Conservation (phyloP, 2,797 vertebrate species). For the Lepilemur septentrionalis region DNA sequence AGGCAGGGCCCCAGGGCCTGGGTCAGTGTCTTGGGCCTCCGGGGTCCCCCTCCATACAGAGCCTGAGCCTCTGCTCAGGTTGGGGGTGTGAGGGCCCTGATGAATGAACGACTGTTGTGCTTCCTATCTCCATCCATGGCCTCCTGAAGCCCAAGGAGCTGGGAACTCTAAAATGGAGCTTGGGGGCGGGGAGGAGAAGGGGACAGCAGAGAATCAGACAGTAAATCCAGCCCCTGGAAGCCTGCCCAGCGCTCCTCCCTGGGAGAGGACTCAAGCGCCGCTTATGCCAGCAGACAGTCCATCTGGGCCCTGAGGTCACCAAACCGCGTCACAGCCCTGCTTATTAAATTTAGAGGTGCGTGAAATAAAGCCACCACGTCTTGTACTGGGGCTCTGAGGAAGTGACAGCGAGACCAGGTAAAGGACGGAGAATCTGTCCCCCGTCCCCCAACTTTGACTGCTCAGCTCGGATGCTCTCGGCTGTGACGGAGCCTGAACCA, state of each 20-base stretch:
- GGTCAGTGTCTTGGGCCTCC: neutral
- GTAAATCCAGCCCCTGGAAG: constrained; percentile 52
- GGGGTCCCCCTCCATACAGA: neutral
- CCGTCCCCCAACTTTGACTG: neutral
- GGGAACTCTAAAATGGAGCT: constrained; percentile 12
- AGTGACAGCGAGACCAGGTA: neutral
- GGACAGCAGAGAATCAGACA: constrained; percentile 27
- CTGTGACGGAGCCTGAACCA: neutral
- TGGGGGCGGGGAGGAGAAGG: neutral
- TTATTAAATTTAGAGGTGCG: constrained; percentile 52
- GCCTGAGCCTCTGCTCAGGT: neutral
- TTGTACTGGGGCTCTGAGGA: neutral
- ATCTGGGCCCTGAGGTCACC: constrained; percentile 68
- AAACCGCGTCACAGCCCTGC: constrained; percentile 15
- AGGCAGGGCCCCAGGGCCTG: neutral
- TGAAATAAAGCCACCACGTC: neutral
- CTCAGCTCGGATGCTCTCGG: neutral
- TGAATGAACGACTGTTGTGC: neutral
- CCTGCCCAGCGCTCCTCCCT: constrained; percentile 48
- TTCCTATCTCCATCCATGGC: constrained; percentile 40
- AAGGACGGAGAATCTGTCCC: neutral
- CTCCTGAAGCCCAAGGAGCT: constrained; percentile 29
- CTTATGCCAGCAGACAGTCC: constrained; percentile 58
- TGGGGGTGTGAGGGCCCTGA: neutral
- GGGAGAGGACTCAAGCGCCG: constrained; percentile 52